Percentiles rank a stretch among this genome's conserved stretches.
These are phyloP conservation scores for Centropus unirufus DNA, from an alignment of 2,113 vertebrate species.

Conservation along the genomic window DNA sequence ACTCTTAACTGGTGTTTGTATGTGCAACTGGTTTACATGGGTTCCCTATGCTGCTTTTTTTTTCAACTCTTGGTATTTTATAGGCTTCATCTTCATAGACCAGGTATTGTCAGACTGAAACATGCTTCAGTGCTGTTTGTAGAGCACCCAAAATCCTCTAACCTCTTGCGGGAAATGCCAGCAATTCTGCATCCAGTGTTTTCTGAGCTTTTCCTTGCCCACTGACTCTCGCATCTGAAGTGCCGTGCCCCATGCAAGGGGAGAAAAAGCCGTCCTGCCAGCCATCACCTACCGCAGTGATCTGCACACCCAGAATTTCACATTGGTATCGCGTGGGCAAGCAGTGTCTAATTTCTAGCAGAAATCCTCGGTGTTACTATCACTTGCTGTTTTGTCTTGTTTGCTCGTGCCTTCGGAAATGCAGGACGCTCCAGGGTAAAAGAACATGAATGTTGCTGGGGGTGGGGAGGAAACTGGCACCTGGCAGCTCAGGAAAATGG, in stretches of 20 bases:
- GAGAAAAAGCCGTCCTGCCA: rapidly evolving
- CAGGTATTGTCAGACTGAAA: not conserved
- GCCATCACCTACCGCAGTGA: not conserved
- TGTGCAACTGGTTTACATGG: not conserved
- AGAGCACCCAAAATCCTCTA: not conserved
- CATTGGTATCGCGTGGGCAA: not conserved
- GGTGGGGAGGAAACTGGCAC: rapidly evolving
- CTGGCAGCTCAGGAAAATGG: rapidly evolving
- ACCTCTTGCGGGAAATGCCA: not conserved
- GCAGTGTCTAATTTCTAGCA: not conserved
- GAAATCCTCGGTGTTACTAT: not conserved
- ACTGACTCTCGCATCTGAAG: not conserved
- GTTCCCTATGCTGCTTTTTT: not conserved
- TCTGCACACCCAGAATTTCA: not conserved
- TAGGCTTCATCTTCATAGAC: not conserved
- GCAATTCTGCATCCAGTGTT: not conserved
- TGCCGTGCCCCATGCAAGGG: rapidly evolving
- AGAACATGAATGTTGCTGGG: rapidly evolving
- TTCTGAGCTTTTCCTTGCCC: not conserved
- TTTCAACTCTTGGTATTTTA: not conserved
- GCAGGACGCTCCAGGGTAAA: not conserved
- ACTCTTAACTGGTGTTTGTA: not conserved
- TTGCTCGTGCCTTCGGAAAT: not conserved
- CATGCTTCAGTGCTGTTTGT: not conserved
- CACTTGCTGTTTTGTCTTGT: not conserved